phyloP scores from a whole-genome alignment of 2,797 vertebrate species.

The Diplodus puntazzo region DNA sequence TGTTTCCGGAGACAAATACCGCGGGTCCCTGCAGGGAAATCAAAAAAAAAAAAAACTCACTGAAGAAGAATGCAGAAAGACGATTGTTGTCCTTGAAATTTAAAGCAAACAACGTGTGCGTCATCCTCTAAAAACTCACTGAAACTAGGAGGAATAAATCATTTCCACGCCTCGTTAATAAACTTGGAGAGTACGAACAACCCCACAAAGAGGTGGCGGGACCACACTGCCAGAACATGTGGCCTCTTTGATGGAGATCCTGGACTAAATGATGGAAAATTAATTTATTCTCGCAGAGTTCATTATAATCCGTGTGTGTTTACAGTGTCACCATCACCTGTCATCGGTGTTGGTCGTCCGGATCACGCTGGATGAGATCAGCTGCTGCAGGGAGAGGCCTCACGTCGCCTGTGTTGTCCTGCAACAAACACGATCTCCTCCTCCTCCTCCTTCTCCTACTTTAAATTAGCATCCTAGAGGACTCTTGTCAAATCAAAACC shows the following conservation, averaged over 20 bases:
- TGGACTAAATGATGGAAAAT: not conserved
- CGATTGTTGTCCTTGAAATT: conserved; percentile 8
- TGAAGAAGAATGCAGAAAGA: conserved; percentile 16
- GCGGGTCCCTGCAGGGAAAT: conserved; percentile 56
- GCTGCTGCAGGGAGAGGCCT: conserved; percentile 27
- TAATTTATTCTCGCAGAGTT: not conserved
- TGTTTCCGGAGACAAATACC: conserved; percentile 50
- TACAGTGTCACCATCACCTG: conserved; percentile 40
- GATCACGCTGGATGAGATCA: conserved; percentile 29
- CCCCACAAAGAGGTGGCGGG: not conserved
- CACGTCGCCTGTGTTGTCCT: conserved; percentile 51
- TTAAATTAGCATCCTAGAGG: conserved; percentile 58
- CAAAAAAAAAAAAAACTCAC: conserved; percentile 15
- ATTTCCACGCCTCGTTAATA: conserved; percentile 41
- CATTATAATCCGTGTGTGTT: not conserved
- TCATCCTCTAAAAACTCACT: conserved; percentile 18
- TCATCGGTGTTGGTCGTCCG: conserved; percentile 26
- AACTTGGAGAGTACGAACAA: conserved; percentile 39
- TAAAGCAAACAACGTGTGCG: conserved; percentile 12
- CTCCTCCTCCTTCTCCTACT: conserved; percentile 3
- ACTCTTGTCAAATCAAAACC: conserved; percentile 66
- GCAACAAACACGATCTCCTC: conserved; percentile 41
- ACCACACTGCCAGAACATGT: not conserved
- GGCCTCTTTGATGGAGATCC: not conserved
- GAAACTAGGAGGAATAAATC: conserved; percentile 34